phyloP scores from a whole-genome alignment of 2,113 vertebrate species.

The Cyprinodon variegatus region DNA sequence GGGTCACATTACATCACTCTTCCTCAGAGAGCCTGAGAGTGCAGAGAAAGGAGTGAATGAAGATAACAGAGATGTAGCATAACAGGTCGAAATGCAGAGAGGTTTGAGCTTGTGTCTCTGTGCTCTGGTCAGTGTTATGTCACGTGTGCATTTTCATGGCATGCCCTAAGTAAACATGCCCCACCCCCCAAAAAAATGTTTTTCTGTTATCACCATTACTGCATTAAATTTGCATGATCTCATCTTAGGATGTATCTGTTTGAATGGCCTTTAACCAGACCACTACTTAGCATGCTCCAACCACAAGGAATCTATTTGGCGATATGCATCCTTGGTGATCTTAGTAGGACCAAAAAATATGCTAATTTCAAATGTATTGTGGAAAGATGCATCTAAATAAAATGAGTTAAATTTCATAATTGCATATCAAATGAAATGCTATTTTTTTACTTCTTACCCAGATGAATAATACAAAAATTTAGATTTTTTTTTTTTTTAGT shows the following conservation, averaged over 20 bases:
- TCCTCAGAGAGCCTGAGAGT: slow-evolving; percentile 42
- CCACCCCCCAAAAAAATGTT: slow-evolving; percentile 30
- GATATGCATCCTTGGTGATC: slow-evolving; percentile 56
- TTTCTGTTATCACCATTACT: slow-evolving; percentile 52
- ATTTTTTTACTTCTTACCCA: slow-evolving; percentile 31
- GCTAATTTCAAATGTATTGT: slow-evolving; percentile 26
- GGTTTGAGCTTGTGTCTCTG: slow-evolving; percentile 58
- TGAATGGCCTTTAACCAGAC: slow-evolving; percentile 53
- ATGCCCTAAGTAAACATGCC: slow-evolving; percentile 49
- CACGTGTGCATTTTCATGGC: slow-evolving; percentile 57
- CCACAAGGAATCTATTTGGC: slow-evolving; percentile 44
- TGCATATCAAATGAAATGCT: not conserved
- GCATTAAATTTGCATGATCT: slow-evolving; percentile 73
- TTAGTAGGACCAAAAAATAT: slow-evolving; percentile 10
- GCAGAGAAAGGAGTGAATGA: slow-evolving; percentile 32
- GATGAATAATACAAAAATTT: slow-evolving; percentile 51
- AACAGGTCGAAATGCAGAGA: slow-evolving; percentile 70
- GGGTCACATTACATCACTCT: slow-evolving; percentile 23
- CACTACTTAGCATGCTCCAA: slow-evolving; percentile 55
- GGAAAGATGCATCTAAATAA: slow-evolving; percentile 12
- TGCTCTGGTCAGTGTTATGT: slow-evolving; percentile 50
- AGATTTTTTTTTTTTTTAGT: slow-evolving; percentile 49
- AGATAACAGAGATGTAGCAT: slow-evolving; percentile 82
- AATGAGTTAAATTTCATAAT: not conserved
- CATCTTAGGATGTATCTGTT: slow-evolving; percentile 56